Conservation (phyloP, 2,888 invertebrate species). For the Phorcus lineatus region DNA sequence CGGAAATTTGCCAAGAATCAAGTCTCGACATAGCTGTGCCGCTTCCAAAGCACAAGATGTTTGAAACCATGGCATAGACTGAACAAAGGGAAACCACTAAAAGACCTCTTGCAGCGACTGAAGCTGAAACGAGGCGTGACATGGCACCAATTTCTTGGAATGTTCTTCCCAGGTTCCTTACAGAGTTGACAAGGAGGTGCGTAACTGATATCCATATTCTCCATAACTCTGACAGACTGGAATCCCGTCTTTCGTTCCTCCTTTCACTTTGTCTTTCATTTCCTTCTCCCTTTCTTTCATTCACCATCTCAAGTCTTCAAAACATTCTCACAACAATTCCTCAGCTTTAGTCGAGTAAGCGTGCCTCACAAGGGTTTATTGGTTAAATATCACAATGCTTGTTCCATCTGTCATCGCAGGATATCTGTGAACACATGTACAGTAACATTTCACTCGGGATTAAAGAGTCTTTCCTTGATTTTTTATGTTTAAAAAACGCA, state of each 20-base stretch:
- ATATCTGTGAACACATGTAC: too few species aligned
- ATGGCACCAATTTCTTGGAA: neutral
- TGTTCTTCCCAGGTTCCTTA: neutral
- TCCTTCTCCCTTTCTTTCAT: too few species aligned
- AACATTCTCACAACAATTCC: too few species aligned
- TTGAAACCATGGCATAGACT: neutral
- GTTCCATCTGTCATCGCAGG: too few species aligned
- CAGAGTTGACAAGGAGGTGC: neutral
- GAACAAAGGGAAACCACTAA: neutral
- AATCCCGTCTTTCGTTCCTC: neutral
- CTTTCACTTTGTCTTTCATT: neutral
- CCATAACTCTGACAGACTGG: neutral
- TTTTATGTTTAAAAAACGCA: too few species aligned
- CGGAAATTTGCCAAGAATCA: neutral
- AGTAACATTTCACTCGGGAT: too few species aligned
- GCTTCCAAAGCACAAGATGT: neutral
- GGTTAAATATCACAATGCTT: too few species aligned
- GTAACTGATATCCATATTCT: neutral
- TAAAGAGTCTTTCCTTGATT: too few species aligned
- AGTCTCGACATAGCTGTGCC: neutral
- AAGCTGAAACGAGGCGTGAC: neutral
- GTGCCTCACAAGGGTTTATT: too few species aligned
- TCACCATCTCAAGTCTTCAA: too few species aligned
- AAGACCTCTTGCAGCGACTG: neutral
- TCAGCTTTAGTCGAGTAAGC: too few species aligned